Base-by-base conservation (phyloP, 2,113 vertebrate genomes). In the Anoura caudifer region DNA sequence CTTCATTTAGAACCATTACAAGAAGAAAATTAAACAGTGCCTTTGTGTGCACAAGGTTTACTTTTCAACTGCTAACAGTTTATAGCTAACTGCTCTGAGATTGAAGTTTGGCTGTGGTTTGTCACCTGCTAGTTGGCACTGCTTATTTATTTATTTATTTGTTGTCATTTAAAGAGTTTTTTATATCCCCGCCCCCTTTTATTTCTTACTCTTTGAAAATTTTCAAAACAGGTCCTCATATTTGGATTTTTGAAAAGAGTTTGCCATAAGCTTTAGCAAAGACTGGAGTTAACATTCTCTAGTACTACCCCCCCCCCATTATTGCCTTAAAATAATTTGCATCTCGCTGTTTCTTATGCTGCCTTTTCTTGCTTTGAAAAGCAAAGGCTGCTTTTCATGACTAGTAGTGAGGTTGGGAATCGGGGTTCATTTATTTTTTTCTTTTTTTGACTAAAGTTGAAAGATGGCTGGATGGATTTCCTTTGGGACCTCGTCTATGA, bases 1-100 rank as follows among this genome's bases (percentile, higher is more conserved):
- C 98, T 98, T 98, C 98, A 98, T 98, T 98, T 98, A 98, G 98
- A 98, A 97, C 96, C 97, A 97, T 98, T 98, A 98, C 97, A 97
- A 97, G 97, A 95, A 90, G 97, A 98, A 98, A 98, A 98, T 98
- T 98, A 98, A 98, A 98, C 97, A 98, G 98, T 95, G 97, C 98
- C 97, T 98, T 98, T 98, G 98, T 98, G 97, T 97, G 97, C 96
- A 67, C 86, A 87, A 90, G 98, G 98, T 98, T 98, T 98, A 98
- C 98, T 98, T 98, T 98, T 97, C 97, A 98, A 83, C 98, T 98
- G 98, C 98, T 98, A 97, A 97, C 98, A 98, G 97, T 98, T 98
- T 98, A 97, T 95, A 98, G 97, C 98, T 98, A 98, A 98, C 97
- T 98, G 96, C 97, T 97, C 97, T 52, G 97, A 98, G 98, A 98